Base-by-base conservation (phyloP, 2,797 vertebrate genomes). In the Numenius phaeopus region DNA sequence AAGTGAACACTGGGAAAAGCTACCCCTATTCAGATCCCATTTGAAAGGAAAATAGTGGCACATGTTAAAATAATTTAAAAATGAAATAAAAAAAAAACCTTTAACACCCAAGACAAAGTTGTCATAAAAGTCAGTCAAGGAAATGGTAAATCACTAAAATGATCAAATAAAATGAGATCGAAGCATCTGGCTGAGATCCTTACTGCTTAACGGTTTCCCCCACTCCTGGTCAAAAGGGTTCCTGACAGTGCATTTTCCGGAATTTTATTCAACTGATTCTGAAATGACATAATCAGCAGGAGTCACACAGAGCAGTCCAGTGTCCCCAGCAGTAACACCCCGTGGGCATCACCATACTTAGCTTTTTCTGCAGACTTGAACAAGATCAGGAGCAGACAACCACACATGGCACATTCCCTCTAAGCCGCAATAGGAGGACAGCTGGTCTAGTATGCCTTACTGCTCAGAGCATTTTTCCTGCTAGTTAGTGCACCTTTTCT, bases 71-170 rank as follows among this genome's bases (percentile, higher is more conserved):
- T 65, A 76, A 79, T 81, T 1, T 0, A 21, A 88, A 89, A 86
- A 64, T 15, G 5, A 57, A 86, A 89, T 72, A 47, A 14, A 46
- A 81, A 73, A 73, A 83, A 71, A 11, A 65, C 39, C 8, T 75
- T 89, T 26, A 90, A 75, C 47, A 58, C 9, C 10, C 23, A 58
- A 77, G 81, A 93, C 14, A 73, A 50, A 52, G 50, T 46, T 92
- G 59, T 76, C 81, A 80, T 61, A 67, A 91, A 83, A 95, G 42
- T 85, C 94, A 95, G 34, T 59, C 59, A 77, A 89, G 78, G 86
- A 95, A 93, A 96, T 49, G 14, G 52, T 80, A 95, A 92, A 95
- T 94, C 90, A 61, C 87, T 91, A 79, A 94, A 93, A 92, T 49
- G 67, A 89, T 89, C 42, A 87, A 69, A 90, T 95, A 92, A 96